Evolutionary conservation across 1,140 invertebrate genomes (phyloP).

Genomic region (Oedothorax gibbosus): DNA sequence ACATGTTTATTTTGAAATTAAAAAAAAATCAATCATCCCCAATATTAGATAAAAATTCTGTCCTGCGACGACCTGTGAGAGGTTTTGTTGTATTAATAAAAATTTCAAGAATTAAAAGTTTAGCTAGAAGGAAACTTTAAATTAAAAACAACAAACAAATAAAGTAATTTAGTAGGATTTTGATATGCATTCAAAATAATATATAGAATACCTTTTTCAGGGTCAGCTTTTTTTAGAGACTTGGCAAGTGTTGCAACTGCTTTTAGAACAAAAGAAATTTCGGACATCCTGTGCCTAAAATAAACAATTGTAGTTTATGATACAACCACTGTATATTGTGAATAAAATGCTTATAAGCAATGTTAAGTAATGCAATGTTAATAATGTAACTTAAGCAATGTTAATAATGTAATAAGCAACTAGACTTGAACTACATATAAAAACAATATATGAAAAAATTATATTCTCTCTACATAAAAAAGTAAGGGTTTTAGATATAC

Average conservation of each 20-base stretch:
- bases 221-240: slow-evolving; percentile 91
- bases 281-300: slow-evolving; percentile 88
- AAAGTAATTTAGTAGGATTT: no score
- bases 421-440: no score
- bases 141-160: no score
- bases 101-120: not conserved
- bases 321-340: not conserved
- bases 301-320: not conserved
- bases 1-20: no score
- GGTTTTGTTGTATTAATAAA: not conserved
- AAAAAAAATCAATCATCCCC: no score
- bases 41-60: no score
- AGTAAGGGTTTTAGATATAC: no score
- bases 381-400: no score
- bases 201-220: slow-evolving; percentile 79
- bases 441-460: no score
- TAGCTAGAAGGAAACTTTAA: not conserved
- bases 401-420: no score
- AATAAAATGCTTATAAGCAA: not conserved
- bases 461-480: no score
- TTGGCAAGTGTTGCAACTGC: slow-evolving; percentile 91
- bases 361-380: no score
- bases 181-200: not conserved
- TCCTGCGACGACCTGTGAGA: not conserved
- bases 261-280: slow-evolving; percentile 97